Conservation (phyloP, 92 coral and sea anemone genomes). For the Actinernus sp. region DNA sequence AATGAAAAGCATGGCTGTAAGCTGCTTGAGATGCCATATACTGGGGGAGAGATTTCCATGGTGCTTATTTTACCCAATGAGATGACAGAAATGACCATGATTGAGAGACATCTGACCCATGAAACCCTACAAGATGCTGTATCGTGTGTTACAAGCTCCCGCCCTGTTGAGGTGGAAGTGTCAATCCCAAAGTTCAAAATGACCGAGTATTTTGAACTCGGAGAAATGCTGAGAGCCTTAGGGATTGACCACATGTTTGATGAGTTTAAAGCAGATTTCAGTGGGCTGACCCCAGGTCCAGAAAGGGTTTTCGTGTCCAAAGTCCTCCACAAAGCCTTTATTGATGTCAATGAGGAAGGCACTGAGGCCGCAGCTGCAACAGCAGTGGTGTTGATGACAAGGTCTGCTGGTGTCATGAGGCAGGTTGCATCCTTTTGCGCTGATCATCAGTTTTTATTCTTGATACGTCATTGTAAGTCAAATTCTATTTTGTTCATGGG, state of each 20-base stretch:
- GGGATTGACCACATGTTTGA: slow-evolving; percentile 81
- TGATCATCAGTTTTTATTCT: slow-evolving; percentile 89
- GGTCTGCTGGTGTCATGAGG: slow-evolving; percentile 16
- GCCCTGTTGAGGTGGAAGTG: slow-evolving; percentile 63
- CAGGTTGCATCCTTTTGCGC: slow-evolving; percentile 62
- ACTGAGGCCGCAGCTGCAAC: slow-evolving; percentile 97
- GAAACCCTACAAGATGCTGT: slow-evolving; percentile 42
- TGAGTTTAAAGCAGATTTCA: slow-evolving; percentile 65
- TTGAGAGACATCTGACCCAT: slow-evolving; percentile 68
- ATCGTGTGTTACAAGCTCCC: slow-evolving; percentile 17
- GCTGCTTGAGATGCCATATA: slow-evolving; percentile 80
- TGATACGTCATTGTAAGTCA: slow-evolving; percentile 69
- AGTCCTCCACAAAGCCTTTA: slow-evolving; percentile 91
- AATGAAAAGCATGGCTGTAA: slow-evolving; percentile 56
- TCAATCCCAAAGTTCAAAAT: slow-evolving; percentile 82
- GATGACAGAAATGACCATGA: slow-evolving; percentile 64
- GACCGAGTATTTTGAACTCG: slow-evolving; percentile 68
- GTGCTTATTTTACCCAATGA: slow-evolving; percentile 80
- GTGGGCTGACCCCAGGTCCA: slow-evolving; percentile 57
- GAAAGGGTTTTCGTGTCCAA: slow-evolving; percentile 74
- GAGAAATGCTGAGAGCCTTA: slow-evolving; percentile 48
- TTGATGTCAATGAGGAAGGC: slow-evolving; percentile 93
- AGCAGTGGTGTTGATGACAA: slow-evolving; percentile 55
- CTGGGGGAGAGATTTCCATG: slow-evolving; percentile 74
- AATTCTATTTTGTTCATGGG: slow-evolving; percentile 80